Evolutionary conservation across 2,113 vertebrate genomes (phyloP).

Genomic region (Mionectes macconnelli): DNA sequence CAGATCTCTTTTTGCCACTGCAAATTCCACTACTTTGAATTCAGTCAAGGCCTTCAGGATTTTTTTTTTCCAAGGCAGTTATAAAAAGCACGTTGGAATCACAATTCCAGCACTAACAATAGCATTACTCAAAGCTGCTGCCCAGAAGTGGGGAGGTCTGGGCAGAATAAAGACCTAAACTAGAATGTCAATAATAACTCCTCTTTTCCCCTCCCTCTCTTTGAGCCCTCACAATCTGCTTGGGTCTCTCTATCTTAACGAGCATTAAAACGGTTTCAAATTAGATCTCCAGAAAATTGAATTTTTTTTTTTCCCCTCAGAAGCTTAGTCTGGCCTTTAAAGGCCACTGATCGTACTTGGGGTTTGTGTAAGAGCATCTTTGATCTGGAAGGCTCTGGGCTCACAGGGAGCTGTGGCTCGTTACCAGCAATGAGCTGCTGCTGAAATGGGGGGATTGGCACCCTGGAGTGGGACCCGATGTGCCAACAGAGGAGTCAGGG

Average conservation of each 20-base stretch:
- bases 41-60: not conserved
- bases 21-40: not conserved
- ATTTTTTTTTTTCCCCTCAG: not conserved
- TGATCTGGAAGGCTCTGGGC: not conserved
- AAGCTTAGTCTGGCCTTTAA: constrained; percentile 17
- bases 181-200: constrained; percentile 28
- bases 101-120: not conserved
- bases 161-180: constrained; percentile 21
- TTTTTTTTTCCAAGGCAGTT: not conserved
- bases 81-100: constrained; percentile 7
- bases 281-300: constrained; percentile 28
- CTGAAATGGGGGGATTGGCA: not conserved
- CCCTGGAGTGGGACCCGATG: accelerated
- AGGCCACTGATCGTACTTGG: not conserved
- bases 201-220: not conserved
- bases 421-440: not conserved
- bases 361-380: not conserved
- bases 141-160: not conserved
- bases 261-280: constrained; percentile 40
- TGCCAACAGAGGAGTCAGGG: not conserved
- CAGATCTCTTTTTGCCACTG: not conserved
- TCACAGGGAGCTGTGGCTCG: accelerated
- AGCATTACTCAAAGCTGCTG: not conserved
- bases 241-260: not conserved
- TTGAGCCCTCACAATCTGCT: not conserved